Evolutionary conservation across 2,113 vertebrate species (phyloP).

Genomic region (Sialia sialis): DNA sequence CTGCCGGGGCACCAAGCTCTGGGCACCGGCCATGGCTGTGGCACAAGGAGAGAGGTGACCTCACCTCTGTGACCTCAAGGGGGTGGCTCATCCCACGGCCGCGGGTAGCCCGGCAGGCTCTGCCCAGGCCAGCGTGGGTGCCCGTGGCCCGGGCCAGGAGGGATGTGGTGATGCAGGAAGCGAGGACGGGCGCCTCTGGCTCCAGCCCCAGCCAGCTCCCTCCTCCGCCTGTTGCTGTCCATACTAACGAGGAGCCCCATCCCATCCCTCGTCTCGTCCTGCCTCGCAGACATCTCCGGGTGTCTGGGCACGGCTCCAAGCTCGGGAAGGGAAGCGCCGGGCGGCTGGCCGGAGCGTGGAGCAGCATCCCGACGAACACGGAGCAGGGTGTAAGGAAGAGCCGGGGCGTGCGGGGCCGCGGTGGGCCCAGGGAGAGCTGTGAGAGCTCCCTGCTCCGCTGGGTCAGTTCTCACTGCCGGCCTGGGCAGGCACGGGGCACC

Average conservation of each 20-base stretch:
- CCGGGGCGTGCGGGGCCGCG: not conserved
- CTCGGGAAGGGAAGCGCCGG: not conserved
- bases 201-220: not conserved
- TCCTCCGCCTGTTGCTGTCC: conserved; percentile 8
- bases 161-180: not conserved
- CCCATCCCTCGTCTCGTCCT: not conserved
- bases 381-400: not conserved
- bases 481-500: not conserved
- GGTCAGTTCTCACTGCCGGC: accelerated
- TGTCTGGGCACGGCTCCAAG: conserved; percentile 50
- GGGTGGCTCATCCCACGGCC: not conserved
- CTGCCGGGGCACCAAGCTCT: not conserved
- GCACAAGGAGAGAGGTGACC: not conserved
- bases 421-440: not conserved
- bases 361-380: not conserved
- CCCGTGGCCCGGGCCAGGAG: not conserved
- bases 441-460: not conserved
- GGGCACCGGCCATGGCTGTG: accelerated
- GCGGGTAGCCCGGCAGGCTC: accelerated
- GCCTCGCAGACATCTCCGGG: conserved; percentile 1
- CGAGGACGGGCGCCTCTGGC: not conserved
- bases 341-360: not conserved
- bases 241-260: conserved; percentile 36
- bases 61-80: accelerated
- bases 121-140: not conserved